Evolutionary conservation across 2,113 vertebrate species (phyloP).

Genomic region (Enhydra lutris): DNA sequence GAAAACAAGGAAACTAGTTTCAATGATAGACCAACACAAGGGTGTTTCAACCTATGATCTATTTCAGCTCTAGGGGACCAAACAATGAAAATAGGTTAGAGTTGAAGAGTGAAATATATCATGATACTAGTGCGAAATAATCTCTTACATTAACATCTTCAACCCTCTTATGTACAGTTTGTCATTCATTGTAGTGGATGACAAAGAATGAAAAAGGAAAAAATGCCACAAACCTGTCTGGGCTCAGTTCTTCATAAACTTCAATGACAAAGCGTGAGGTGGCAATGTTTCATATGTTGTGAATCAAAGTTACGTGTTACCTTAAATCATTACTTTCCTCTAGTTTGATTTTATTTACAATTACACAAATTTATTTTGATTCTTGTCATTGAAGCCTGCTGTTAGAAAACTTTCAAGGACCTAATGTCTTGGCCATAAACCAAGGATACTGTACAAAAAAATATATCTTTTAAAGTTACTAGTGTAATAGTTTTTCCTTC

Average conservation of each 20-base stretch:
- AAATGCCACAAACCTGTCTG: neutral
- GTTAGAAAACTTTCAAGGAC: neutral
- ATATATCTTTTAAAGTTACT: neutral
- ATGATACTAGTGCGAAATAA: neutral
- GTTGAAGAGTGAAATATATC: neutral
- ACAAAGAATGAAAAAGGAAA: neutral
- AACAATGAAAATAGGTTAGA: neutral
- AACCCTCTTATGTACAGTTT: neutral
- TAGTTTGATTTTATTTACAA: neutral
- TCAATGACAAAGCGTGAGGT: neutral
- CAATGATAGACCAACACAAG: neutral
- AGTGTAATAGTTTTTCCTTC: neutral
- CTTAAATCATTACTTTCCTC: neutral
- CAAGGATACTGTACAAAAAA: neutral
- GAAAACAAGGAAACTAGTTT: neutral
- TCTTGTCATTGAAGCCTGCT: neutral
- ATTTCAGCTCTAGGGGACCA: neutral
- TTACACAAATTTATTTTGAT: neutral
- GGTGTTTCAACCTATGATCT: slow-evolving; percentile 15
- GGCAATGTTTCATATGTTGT: neutral
- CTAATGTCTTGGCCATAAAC: neutral
- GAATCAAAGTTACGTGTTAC: neutral
- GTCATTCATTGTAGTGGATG: neutral
- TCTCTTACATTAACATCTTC: slow-evolving; percentile 15
- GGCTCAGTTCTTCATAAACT: neutral